Evolutionary conservation across 2,113 vertebrate genomes (phyloP).

Genomic region (Neoarius graeffei): DNA sequence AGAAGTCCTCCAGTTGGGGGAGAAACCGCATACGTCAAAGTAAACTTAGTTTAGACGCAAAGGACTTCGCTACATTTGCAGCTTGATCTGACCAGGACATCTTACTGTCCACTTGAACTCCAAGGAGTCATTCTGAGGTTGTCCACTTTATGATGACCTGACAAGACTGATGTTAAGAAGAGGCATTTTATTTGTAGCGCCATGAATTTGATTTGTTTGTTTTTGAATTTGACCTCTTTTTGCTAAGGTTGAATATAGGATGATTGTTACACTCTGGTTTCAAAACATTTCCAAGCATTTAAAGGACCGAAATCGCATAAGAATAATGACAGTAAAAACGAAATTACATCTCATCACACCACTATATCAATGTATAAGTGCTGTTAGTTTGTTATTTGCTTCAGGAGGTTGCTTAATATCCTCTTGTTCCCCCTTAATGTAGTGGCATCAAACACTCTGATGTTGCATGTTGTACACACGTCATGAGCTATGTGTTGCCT

Average conservation of each 20-base stretch:
- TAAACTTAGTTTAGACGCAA: too few species aligned
- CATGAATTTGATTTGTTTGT: too few species aligned
- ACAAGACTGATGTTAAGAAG: not conserved
- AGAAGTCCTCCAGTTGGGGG: too few species aligned
- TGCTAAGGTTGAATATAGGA: not conserved
- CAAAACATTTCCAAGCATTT: not conserved
- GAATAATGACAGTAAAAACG: not conserved
- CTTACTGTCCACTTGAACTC: too few species aligned
- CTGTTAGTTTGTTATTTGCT: not conserved
- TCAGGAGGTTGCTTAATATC: not conserved
- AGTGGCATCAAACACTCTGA: not conserved
- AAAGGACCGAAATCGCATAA: not conserved
- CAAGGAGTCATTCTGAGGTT: too few species aligned
- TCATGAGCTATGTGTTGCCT: slow-evolving; percentile 27
- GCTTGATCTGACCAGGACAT: too few species aligned
- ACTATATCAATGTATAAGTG: not conserved
- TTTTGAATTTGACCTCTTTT: not conserved
- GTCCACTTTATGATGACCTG: too few species aligned
- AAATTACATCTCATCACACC: not conserved
- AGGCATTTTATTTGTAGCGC: not conserved
- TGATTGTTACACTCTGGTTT: not conserved
- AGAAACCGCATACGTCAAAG: too few species aligned
- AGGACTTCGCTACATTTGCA: too few species aligned
- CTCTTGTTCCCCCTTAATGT: not conserved
- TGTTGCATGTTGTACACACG: slow-evolving; percentile 3